phyloP scores from a whole-genome alignment of 2,888 invertebrate species.

The Germaria angustata region DNA sequence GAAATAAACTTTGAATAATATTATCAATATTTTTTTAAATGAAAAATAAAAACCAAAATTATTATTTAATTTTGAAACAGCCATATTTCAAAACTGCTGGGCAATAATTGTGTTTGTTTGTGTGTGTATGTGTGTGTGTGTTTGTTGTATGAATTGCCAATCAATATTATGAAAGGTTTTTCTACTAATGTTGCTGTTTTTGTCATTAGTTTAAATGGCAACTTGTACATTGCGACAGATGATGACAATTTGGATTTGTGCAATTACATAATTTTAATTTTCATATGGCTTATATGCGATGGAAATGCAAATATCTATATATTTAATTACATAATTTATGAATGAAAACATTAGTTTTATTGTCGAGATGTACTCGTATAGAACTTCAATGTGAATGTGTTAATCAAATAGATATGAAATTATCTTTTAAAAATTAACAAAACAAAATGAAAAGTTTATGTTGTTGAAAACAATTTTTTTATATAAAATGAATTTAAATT shows the following conservation, averaged over 20 bases:
- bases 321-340: background rate
- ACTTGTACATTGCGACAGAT: conserved; percentile 27
- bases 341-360: background rate
- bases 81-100: background rate
- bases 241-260: conserved; percentile 16
- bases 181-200: background rate
- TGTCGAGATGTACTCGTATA: background rate
- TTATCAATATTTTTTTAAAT: no score
- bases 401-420: background rate
- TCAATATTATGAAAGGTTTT: background rate
- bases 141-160: conserved; percentile 3
- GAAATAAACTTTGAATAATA: no score
- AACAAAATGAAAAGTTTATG: background rate
- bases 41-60: no score
- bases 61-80: no score
- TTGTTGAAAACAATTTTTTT: background rate
- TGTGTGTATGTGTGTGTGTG: background rate
- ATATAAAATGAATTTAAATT: no score
- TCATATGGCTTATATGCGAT: background rate
- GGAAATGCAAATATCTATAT: background rate
- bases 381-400: no score
- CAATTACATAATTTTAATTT: no score
- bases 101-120: background rate
- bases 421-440: background rate
- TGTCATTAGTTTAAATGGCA: background rate